Base-by-base conservation (phyloP, 2,797 vertebrate genomes). In the Gymnoscopelus braueri region DNA sequence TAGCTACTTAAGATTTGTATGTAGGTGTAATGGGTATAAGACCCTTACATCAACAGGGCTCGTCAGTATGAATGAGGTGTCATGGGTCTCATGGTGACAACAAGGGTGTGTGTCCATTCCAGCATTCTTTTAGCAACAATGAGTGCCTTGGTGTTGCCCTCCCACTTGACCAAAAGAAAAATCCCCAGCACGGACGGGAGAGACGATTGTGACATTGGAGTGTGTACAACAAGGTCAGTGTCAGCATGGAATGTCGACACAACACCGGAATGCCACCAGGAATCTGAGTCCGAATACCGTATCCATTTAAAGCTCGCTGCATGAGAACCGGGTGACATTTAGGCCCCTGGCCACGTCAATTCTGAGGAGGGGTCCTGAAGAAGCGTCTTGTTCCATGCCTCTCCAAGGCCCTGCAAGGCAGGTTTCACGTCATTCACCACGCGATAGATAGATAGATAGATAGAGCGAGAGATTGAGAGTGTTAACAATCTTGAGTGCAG, bases 261-360 rank as follows among this genome's bases (percentile, higher is more conserved):
- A 51, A 61, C 19, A 35, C 60, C 0, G 49, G 69, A 87, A 69
- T 6, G 53, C 44, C 14, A 65, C 44, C 23, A 61, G 60, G 60
- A 84, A 80, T 82, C 67, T 0, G 54, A 71, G 60, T 73, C 24
- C 19, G 68, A 72, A 76, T 75, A 19, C 19, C 19, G 19, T 19
- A 76, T 69, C 63, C 35, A 50, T 50, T 52, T 53, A 49, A 81
- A 60, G 56, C 74, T 72, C 64, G 66, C 62, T 68, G 78, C 72
- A 63, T 71, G 82, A 78, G 69, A 82, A 67, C 60, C 52, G 39
- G 47, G 71, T 84, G 84, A 87, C 88, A 83, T 88, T 90, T 73
- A 71, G 66, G 54, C 60, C 49, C 51, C 54, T 63, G 72, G 79
- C 82, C 29, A 65, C 72, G 71, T 60, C 52, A 65, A 51, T 58